Evolutionary conservation across 2,797 vertebrate species (phyloP), one percentile per base, ranked within the genome.

Genomic region (Distichodus sexfasciatus): DNA sequence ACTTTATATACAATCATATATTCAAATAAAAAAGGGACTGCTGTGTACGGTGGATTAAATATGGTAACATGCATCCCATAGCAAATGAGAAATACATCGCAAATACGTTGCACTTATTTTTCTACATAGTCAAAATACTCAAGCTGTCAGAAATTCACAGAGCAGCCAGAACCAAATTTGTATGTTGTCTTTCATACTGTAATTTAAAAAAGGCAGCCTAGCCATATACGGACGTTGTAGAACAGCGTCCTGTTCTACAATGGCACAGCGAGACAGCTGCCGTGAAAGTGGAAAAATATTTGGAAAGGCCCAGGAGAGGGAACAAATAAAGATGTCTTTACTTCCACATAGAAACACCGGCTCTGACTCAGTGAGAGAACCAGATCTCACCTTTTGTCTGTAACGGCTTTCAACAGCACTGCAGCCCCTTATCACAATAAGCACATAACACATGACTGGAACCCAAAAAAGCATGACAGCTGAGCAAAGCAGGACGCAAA

Each of bases 401-500:
- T 59, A 35, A 58, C 35, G 21, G 57, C 41, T 70, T 67, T 50
- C 55, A 72, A 51, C 64, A 57, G 43, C 43, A 67, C 36, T n/a
- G 28, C 36, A 48, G 40, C 46, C 53, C 43, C 51, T 66, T 29
- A 51, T 36, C 26, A 67, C 65, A 38, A 15, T 48, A n/a, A 14
- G 35, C n/a, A 41, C 41, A n/a, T 1, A 66, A 71, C 77, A 76
- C 36, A 68, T 70, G 71, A 74, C 78, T 77, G 65, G 48, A 59
- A 71, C 14, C 74, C 71, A 74, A 51, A 60, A 71, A 63, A 75
- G 67, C 47, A 28, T 64, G 76, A 59, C 70, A 61, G 24, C 74
- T 65, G 11, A 43, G 54, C 61, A 55, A 66, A 33, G 40, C 33
- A 71, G 33, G 69, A 31, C 60, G 60, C 19, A 66, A 44, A 60